Conservation (phyloP, 2,113 vertebrate genomes). For the Nanorana parkeri region DNA sequence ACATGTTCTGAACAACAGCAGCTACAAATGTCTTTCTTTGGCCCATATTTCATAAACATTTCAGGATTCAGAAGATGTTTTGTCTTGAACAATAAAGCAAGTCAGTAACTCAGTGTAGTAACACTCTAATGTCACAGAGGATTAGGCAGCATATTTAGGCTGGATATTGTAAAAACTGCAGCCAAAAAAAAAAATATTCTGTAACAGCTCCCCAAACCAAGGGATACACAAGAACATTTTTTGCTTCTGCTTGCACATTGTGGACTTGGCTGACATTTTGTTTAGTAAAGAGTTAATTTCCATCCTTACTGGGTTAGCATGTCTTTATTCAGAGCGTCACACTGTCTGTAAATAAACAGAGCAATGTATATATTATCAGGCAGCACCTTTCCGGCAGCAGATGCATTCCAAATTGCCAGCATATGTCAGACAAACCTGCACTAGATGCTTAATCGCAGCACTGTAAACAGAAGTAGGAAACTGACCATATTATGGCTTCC, state of each 20-base stretch:
- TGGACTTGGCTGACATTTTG: conserved; percentile 44
- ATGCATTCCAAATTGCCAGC: conserved; percentile 49
- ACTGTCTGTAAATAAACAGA: conserved; percentile 43
- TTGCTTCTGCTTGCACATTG: conserved; percentile 28
- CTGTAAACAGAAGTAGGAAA: conserved; percentile 29
- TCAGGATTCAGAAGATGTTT: conserved; percentile 17
- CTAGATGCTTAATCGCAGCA: conserved; percentile 38
- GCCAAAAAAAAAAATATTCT: conserved; percentile 1
- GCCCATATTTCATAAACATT: background rate
- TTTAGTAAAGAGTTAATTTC: conserved; percentile 37
- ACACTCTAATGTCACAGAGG: background rate
- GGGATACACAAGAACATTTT: conserved; percentile 20
- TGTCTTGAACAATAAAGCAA: background rate
- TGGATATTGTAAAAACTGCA: background rate
- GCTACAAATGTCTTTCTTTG: background rate
- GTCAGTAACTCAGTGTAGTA: conserved; percentile 5
- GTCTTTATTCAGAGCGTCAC: conserved; percentile 16
- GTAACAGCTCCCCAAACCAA: background rate
- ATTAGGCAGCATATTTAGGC: conserved; percentile 13
- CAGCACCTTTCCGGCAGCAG: conserved; percentile 47
- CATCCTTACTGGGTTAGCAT: conserved; percentile 2
- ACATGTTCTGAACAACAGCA: background rate
- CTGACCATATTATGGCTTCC: conserved; percentile 42
- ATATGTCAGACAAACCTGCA: conserved; percentile 47
- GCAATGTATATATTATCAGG: conserved; percentile 39